phyloP scores from a whole-genome alignment of 2,797 vertebrate genomes.

The Darevskia mixta region DNA sequence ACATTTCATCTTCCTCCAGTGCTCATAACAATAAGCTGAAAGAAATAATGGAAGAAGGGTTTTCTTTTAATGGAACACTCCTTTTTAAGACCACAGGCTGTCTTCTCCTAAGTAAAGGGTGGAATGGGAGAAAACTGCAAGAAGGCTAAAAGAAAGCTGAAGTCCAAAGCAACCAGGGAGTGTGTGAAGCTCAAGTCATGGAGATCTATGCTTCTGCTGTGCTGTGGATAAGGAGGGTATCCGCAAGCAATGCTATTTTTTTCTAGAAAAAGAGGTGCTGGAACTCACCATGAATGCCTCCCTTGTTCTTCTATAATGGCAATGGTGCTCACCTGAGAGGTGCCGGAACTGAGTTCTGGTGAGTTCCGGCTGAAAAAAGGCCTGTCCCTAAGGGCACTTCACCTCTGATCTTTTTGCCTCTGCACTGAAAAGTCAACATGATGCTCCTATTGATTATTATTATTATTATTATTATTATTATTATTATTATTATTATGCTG shows the following conservation, averaged over 20 bases:
- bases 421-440: background rate
- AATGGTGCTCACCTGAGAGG: no score
- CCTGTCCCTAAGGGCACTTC: no score
- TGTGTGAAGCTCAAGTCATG: background rate
- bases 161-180: conserved; percentile 6
- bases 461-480: no score
- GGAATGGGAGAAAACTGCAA: conserved; percentile 25
- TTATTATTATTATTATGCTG: no score
- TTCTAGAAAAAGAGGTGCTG: no score
- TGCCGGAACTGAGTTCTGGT: background rate
- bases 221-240: conserved; percentile 49
- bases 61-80: background rate
- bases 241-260: conserved; percentile 14
- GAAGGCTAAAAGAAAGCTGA: conserved; percentile 49
- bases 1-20: conserved; percentile 60
- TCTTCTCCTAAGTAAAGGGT: conserved; percentile 38
- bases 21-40: conserved; percentile 57
- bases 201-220: conserved; percentile 24
- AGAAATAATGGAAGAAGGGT: conserved; percentile 56
- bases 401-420: background rate
- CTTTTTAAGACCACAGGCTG: conserved; percentile 46
- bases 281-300: no score
- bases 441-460: no score
- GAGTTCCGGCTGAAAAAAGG: background rate
- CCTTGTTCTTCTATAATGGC: no score